Evolutionary conservation across 2,888 invertebrate genomes (phyloP), one percentile per base, ranked within the genome.

Genomic region (Acanthococcus lagerstroemiae): DNA sequence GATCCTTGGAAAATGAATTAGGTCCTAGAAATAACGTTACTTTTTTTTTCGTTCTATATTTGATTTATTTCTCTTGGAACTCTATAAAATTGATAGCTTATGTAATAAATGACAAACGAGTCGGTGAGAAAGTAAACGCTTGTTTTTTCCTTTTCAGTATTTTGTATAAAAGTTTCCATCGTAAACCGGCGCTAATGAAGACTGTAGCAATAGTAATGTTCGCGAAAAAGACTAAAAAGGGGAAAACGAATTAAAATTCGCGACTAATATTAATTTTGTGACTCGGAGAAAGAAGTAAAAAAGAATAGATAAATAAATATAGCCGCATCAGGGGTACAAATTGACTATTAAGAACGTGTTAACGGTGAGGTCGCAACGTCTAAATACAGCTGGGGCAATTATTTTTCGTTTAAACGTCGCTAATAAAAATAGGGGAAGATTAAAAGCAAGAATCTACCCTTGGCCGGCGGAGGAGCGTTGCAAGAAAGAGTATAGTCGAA

Each of bases 61-160:
- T 58, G 57, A 58, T 58, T 58, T 58, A 58, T 58, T 58, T 58
- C 57, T 58, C 44, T 45, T 58, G 57, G 44, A 24, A 58, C 57
- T 58, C 57, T 58, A 58, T 58, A 58, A 58, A 58, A 58, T 58
- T 58, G 57, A 58, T 58, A 58, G 57, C 44, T 58, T 46, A 58
- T 58, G 57, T 58, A 58, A 58, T 58, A 58, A 58, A 58, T 58
- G 57, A 58, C 57, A 58, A 58, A 58, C 57, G 57, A 58, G 57
- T 58, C 44, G 57, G 46, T 44, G 46, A 45, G 46, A 46, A 46
- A 58, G 46, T 58, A 58, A 58, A 58, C 57, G 57, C 24, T 58
- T 24, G 19, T 24, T 45, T 7, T 19, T 19, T 45, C 4, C 15
- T 15, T 45, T 15, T 15, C 19, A 17, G 15, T 45, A 17, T 45